phyloP scores from a whole-genome alignment of 2,113 vertebrate genomes.

The Scopus umbretta region DNA sequence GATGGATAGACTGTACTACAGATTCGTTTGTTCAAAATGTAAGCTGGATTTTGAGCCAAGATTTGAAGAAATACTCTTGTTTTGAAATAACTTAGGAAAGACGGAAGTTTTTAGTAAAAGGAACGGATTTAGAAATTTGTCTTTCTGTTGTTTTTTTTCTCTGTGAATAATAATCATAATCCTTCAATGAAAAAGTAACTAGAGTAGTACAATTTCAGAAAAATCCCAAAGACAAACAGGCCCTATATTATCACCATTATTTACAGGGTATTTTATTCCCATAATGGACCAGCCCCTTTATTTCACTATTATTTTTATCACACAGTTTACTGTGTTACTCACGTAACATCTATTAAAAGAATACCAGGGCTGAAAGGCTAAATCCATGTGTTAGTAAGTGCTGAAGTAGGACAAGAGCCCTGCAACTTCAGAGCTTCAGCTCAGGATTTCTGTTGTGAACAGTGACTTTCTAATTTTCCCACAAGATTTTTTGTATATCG shows the following conservation, averaged over 20 bases:
- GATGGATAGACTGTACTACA: neutral
- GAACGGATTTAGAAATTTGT: neutral
- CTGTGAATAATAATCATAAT: neutral
- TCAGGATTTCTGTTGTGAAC: neutral
- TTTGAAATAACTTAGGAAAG: neutral
- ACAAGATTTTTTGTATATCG: neutral
- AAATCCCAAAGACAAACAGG: neutral
- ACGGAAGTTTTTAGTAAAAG: neutral
- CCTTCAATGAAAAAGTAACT: neutral
- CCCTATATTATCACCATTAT: neutral
- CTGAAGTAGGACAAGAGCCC: neutral
- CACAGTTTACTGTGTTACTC: neutral
- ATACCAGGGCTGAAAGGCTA: neutral
- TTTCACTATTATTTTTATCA: neutral
- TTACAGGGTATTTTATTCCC: neutral
- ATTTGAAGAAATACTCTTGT: slow-evolving; percentile 3
- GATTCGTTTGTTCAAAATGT: neutral
- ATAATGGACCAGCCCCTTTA: neutral
- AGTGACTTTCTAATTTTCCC: neutral
- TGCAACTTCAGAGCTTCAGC: neutral
- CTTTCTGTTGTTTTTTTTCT: neutral
- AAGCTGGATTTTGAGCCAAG: slow-evolving; percentile 21
- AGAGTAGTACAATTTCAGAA: neutral
- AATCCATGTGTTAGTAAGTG: neutral
- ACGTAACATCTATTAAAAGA: neutral